These are phyloP conservation scores for Drosophila phalerata DNA, from an alignment of 2,888 invertebrate species.

Conservation along the genomic window DNA sequence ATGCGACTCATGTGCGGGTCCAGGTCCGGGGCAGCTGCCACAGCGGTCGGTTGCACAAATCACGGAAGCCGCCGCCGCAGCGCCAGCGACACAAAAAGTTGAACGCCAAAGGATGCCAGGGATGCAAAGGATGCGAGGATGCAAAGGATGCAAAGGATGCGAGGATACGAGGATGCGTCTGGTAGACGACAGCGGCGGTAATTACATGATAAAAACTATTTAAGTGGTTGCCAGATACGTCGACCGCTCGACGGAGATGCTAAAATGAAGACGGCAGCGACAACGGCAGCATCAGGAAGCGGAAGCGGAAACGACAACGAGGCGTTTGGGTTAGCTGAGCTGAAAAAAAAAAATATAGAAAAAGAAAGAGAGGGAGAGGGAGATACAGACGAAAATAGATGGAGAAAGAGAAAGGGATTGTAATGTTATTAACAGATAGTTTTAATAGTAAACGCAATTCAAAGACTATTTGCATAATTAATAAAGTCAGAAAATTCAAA, in stretches of 20 bases:
- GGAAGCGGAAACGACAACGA: slow-evolving; percentile 43
- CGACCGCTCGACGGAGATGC: not conserved
- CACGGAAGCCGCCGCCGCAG: slow-evolving; percentile 70
- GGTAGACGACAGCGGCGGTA: slow-evolving; percentile 78
- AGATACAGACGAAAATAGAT: no score
- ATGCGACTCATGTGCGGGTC: slow-evolving; percentile 60
- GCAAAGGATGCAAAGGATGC: slow-evolving; percentile 51
- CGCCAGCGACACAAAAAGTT: slow-evolving; percentile 26
- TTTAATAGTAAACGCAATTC: not conserved
- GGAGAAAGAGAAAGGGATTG: not conserved
- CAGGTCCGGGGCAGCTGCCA: slow-evolving; percentile 53
- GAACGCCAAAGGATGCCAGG: slow-evolving; percentile 25
- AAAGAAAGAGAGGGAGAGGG: not conserved
- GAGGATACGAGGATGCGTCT: slow-evolving; percentile 64
- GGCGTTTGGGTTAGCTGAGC: slow-evolving; percentile 21
- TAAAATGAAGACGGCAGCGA: slow-evolving; percentile 11
- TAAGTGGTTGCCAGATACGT: slow-evolving; percentile 66
- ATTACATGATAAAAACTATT: slow-evolving; percentile 82
- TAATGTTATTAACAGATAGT: not conserved
- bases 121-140: slow-evolving; percentile 35
- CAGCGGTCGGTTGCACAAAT: slow-evolving; percentile 73
- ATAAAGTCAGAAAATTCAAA: no score
- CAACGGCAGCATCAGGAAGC: slow-evolving; percentile 30
- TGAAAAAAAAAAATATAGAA: slow-evolving; percentile 1
- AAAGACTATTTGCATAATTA: not conserved